These are phyloP conservation scores for Machimus atricapillus DNA, from an alignment of 2,888 invertebrate species.

Conservation along the genomic window DNA sequence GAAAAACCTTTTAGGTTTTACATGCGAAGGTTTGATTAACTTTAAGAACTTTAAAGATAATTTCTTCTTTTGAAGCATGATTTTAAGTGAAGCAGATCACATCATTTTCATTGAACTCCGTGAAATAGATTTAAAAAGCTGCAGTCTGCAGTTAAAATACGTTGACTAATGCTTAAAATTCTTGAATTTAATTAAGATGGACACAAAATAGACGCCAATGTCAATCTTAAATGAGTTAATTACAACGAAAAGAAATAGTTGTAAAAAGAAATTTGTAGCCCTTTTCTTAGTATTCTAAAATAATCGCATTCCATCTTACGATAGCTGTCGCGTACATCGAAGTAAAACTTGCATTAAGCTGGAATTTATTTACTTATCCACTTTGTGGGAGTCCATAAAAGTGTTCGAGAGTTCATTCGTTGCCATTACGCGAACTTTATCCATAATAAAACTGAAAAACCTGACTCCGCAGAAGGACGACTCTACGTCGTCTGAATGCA, in stretches of 20 bases:
- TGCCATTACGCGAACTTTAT: not conserved
- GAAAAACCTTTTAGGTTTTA: not conserved
- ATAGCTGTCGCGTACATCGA: not conserved
- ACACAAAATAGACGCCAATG: too few relatives aligned
- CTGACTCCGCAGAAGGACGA: not conserved
- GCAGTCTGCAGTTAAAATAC: too few relatives aligned
- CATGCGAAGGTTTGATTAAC: too few relatives aligned
- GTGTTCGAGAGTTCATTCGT: not conserved
- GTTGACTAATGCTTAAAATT: too few relatives aligned
- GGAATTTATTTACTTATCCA: not conserved
- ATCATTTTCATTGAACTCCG: too few relatives aligned
- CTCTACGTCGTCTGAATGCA: not conserved
- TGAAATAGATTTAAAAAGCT: too few relatives aligned
- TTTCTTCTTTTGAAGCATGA: too few relatives aligned
- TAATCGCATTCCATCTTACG: not conserved
- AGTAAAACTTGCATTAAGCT: not conserved
- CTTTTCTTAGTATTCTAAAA: not conserved
- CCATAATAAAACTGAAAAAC: not conserved
- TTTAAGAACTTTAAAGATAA: too few relatives aligned
- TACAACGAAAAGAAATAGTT: not conserved
- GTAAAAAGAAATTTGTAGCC: not conserved
- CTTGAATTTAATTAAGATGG: too few relatives aligned
- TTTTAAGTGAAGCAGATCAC: too few relatives aligned
- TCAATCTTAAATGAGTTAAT: not conserved
- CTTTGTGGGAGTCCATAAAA: not conserved